Base-by-base conservation (phyloP, 1,140 invertebrate genomes). In the Yoshiicerus persimilis region DNA sequence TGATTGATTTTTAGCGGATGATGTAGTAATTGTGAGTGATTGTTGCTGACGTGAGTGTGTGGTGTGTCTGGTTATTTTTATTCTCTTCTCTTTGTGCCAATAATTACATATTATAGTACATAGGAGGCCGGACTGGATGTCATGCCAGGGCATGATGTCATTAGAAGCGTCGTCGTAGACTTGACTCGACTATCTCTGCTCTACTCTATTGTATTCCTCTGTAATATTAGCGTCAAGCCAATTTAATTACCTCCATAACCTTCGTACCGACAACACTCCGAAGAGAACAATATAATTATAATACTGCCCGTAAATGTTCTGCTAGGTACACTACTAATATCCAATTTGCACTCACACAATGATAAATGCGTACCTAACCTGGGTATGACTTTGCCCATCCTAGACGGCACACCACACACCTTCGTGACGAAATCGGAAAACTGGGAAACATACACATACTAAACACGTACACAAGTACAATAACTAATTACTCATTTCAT, bases 11-110 rank as follows among this genome's bases (percentile, higher is more conserved):
- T 38, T 30, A n/a, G 32, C 36, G 32, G 30, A 36, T 23, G 34
- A 36, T 38, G 32, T 27, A 25, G 30, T 80, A 38, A 80, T 80
- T 80, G 75, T 80, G 75, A 80, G 75, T 80, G 75, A 80, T 80
- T 34, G 75, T 80, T 34, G 75, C 16, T 80, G 75, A 70, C 47
- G 75, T 80, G 75, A 36, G 75, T 80, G 75, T 34, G 75, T 80
- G 32, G 75, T 80, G 75, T 80, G 75, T 80, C 75, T 80, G 32
- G 75, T 80, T 80, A 80, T 80, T 80, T 80, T 80, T 80, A 80
- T 36, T 80, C 34, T 38, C 75, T 30, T 80, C 75, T 80, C 75
- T 80, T 36, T 80, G 75, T 80, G 75, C 75, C 75, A 80, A 80
- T 80, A 80, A 80, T 80, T 34, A 80, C 32, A 70, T 70, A 70